A percentile compares a stretch with the other conserved stretches of the same genome.
Evolutionary conservation across 2,113 vertebrate species (phyloP).

Genomic region (Pandion haliaetus): DNA sequence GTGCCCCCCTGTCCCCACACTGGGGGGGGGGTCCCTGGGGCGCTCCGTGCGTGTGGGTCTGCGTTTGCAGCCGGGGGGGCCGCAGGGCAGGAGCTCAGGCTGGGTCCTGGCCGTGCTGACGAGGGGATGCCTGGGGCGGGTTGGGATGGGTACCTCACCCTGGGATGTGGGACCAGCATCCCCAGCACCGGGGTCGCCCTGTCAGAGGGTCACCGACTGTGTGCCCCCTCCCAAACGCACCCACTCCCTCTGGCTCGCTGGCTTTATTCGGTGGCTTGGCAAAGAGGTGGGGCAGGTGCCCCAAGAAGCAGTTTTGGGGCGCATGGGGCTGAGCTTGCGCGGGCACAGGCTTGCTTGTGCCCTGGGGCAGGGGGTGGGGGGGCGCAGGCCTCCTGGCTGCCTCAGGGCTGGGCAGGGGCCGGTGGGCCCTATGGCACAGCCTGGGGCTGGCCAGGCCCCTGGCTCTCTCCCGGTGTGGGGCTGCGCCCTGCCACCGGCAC

Average conservation of each 20-base stretch:
- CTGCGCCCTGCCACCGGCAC: accelerated
- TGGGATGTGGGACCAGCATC: not conserved
- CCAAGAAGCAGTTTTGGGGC: not conserved
- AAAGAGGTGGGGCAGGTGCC: too few relatives aligned
- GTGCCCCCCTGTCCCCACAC: too few relatives aligned
- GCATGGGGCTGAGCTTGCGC: accelerated
- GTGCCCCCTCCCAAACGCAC: accelerated
- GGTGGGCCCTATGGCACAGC: accelerated
- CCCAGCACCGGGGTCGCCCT: accelerated
- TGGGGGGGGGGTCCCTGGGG: too few relatives aligned
- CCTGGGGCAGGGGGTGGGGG: too few relatives aligned
- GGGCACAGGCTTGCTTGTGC: not conserved
- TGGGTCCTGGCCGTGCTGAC: too few relatives aligned
- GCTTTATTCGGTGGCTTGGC: not conserved
- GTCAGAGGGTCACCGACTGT: not conserved
- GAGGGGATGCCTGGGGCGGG: too few relatives aligned
- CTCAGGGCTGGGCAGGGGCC: not conserved
- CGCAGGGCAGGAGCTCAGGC: too few relatives aligned
- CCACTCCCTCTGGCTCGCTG: accelerated
- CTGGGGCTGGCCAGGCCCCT: accelerated
- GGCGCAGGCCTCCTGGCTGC: not conserved
- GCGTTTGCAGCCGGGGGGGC: too few relatives aligned
- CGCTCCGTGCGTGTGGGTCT: too few relatives aligned
- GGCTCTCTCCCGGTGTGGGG: accelerated
- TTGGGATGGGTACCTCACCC: not conserved